phyloP scores from a whole-genome alignment of 2,797 vertebrate genomes.

The Enteromius fasciolatus region DNA sequence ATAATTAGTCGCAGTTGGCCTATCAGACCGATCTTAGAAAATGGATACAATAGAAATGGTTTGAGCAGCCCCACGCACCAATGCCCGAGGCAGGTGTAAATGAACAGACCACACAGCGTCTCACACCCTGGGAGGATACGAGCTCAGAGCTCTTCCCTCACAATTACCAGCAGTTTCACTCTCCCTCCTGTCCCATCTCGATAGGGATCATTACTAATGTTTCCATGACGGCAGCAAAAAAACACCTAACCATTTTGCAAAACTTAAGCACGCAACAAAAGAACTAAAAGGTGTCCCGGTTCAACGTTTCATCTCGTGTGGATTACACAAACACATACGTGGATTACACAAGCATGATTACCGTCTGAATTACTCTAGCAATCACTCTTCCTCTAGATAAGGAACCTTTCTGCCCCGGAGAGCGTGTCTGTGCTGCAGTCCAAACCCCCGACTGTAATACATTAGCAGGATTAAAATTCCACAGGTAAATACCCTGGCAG shows the following conservation, averaged over 20 bases:
- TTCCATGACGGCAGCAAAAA: constrained; percentile 21
- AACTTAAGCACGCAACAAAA: constrained; percentile 23
- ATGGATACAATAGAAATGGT: constrained; percentile 45
- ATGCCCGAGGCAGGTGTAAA: constrained; percentile 53
- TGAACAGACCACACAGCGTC: constrained; percentile 51
- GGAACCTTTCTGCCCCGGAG: constrained; percentile 50
- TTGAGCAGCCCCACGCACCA: constrained; percentile 27
- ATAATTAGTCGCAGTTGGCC: constrained; percentile 34
- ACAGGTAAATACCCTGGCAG: constrained; percentile 66
- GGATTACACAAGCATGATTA: constrained; percentile 18
- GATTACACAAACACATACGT: constrained; percentile 3
- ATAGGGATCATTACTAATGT: constrained; percentile 14
- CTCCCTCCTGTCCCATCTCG: constrained; percentile 19
- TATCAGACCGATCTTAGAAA: constrained; percentile 29
- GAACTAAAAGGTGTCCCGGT: neutral
- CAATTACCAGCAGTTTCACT: constrained; percentile 32
- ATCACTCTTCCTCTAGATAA: constrained; percentile 40
- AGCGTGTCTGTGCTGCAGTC: constrained; percentile 63
- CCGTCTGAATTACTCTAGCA: constrained; percentile 30
- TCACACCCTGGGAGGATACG: constrained; percentile 36
- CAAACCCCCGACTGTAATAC: constrained; percentile 76
- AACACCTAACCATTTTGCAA: constrained; percentile 13
- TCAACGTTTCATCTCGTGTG: neutral
- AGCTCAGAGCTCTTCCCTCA: constrained; percentile 1
- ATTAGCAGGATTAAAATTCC: constrained; percentile 81